Evolutionary conservation across 23 tunicate species (phyloP), one percentile per base, ranked within the genome.

Genomic region (Clavelina lepadiformis): DNA sequence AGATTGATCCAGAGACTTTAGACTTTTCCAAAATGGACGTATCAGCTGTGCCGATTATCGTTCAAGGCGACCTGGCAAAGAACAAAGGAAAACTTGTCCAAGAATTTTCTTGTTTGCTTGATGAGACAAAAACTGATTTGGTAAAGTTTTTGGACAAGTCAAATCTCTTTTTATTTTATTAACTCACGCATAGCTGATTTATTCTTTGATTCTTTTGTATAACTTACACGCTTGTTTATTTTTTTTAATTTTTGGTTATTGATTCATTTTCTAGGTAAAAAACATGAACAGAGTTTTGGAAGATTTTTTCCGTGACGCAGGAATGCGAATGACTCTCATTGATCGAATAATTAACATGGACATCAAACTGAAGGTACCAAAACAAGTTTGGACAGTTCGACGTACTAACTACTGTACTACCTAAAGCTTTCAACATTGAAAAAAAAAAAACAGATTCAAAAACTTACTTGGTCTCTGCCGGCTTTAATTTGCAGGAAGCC

Each of bases 21-120:
- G 67, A 61, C 21, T 61, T 31, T 33, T 33, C 36, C 2, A 30
- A 45, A 2, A 61, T 61, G 67, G 67, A 61, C 23, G 45, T 46
- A 18, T 61, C 67, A 5, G 67, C 46, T 35, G 67, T 61, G 28
- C 67, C 67, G 1, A 23, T 23, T 15, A 29, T 61, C 33, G 35
- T 61, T 45, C 2, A 33, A 46, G 35, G 67, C 47, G 67, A 61
- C 23, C 34, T 61, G 44, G 5, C 34, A 28, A 61, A 61, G 26
- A 19, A 61, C 47, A 61, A 30, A 33, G 34, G 36, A 2, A 19
- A 61, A 11, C 67, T 61, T 5, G 15, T 61, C 36, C 45, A 33
- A 13, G 67, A 61, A 11, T 35, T 61, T 3, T 46, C 5, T 11
- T 61, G 67, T 33, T 33, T 61, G 2, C 35, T 61, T 33, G 15